phyloP scores from a whole-genome alignment of 1,140 invertebrate species.

The Drosophila melanica region DNA sequence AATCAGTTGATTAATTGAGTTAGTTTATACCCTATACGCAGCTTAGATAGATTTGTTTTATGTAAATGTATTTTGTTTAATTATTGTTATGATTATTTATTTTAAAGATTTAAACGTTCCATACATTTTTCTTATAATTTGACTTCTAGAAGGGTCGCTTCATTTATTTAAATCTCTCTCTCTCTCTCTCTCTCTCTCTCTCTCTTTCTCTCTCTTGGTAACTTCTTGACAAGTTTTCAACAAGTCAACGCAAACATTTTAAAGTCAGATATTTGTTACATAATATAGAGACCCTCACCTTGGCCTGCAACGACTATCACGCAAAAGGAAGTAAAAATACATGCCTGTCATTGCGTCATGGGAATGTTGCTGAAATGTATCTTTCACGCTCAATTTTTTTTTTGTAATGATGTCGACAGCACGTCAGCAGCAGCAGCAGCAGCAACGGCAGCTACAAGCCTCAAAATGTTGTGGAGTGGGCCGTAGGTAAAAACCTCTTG shows the following conservation, averaged over 20 bases:
- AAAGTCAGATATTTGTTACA: constrained; percentile 43
- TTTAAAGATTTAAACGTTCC: no score
- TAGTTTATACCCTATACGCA: no score
- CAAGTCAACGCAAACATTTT: constrained; percentile 37
- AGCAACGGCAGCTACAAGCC: constrained; percentile 14
- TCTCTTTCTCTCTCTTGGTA: background rate
- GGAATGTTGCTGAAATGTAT: constrained; percentile 67
- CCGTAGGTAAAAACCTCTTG: constrained; percentile 18
- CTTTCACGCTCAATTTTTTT: constrained; percentile 78
- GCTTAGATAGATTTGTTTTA: no score
- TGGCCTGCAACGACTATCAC: background rate
- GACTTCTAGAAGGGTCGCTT: background rate
- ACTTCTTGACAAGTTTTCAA: background rate
- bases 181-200: background rate
- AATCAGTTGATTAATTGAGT: no score
- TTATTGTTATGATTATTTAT: no score
- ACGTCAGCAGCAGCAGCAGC: constrained; percentile 43
- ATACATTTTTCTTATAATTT: no score
- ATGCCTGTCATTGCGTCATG: constrained; percentile 66
- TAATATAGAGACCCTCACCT: background rate
- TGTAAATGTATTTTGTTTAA: no score
- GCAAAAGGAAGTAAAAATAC: constrained; percentile 16
- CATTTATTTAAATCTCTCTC: background rate
- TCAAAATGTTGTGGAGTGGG: constrained; percentile 16
- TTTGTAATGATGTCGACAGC: constrained; percentile 78